These are phyloP conservation scores for Herpetotheres cachinnans DNA, from an alignment of 2,113 vertebrate genomes.

Conservation along the genomic window DNA sequence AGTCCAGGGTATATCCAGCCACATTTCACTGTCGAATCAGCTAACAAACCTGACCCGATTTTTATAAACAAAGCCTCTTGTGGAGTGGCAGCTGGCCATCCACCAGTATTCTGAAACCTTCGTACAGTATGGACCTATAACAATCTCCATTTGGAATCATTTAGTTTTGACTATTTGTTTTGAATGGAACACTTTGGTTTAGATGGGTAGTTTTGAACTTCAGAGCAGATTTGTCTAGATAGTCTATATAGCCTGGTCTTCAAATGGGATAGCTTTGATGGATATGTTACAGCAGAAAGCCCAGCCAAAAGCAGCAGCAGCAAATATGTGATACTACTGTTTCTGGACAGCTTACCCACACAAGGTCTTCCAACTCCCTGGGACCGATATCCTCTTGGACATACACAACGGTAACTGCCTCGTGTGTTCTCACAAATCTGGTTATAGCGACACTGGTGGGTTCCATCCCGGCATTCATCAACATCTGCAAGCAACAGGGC, in stretches of 20 bases:
- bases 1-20: neutral
- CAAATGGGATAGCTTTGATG: neutral
- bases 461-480: conserved; percentile 90
- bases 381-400: conserved; percentile 86
- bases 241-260: neutral
- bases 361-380: conserved; percentile 88
- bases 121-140: rapidly evolving
- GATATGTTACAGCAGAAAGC: neutral
- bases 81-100: neutral
- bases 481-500: conserved; percentile 77
- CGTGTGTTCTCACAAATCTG: conserved; percentile 93
- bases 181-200: neutral
- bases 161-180: neutral
- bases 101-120: neutral
- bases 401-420: conserved; percentile 91
- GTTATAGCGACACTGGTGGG: conserved; percentile 92
- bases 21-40: neutral
- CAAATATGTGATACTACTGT: rapidly evolving
- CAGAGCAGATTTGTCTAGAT: neutral
- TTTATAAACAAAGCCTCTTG: neutral
- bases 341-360: conserved; percentile 79
- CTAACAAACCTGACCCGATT: neutral
- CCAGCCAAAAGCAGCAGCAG: neutral
- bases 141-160: neutral
- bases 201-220: neutral